Evolutionary conservation across 2,888 invertebrate species (phyloP).

Genomic region (Gortyna flavago): DNA sequence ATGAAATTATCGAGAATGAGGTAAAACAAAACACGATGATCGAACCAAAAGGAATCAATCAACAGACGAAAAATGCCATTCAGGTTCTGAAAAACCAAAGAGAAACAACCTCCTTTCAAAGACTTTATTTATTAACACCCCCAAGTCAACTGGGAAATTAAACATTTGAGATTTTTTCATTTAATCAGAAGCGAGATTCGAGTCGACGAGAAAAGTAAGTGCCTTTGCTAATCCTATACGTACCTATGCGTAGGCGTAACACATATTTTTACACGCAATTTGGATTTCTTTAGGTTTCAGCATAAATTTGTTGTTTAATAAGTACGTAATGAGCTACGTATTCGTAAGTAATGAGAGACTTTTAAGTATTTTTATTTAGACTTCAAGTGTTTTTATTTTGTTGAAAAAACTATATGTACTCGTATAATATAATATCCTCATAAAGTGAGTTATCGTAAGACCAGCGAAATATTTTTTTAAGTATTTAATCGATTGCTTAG

Average conservation of each 20-base stretch:
- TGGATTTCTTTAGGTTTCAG: not conserved
- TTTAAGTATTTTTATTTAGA: not conserved
- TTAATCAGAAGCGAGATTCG: conserved; percentile 15
- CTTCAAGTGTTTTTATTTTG: too few species aligned
- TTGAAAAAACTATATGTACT: not conserved
- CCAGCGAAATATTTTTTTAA: not conserved
- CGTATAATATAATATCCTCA: not conserved
- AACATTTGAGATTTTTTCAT: conserved; percentile 17
- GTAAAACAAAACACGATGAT: not conserved
- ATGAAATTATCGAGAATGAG: not conserved
- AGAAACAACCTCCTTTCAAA: conserved; percentile 2
- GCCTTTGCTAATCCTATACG: not conserved
- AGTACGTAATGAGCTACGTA: too few species aligned
- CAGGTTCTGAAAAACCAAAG: not conserved
- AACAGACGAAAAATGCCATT: not conserved
- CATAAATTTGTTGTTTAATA: not conserved
- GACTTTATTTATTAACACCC: conserved; percentile 12
- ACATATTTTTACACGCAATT: not conserved
- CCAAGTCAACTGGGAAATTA: conserved; percentile 42
- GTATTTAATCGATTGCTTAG: not conserved
- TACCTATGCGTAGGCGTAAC: too few species aligned
- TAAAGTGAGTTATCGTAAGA: not conserved
- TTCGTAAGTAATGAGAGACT: not conserved
- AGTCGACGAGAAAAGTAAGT: not conserved
- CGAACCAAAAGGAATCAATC: not conserved